Base-by-base conservation (phyloP, 2,113 vertebrate genomes). In the Eulemur macaco region DNA sequence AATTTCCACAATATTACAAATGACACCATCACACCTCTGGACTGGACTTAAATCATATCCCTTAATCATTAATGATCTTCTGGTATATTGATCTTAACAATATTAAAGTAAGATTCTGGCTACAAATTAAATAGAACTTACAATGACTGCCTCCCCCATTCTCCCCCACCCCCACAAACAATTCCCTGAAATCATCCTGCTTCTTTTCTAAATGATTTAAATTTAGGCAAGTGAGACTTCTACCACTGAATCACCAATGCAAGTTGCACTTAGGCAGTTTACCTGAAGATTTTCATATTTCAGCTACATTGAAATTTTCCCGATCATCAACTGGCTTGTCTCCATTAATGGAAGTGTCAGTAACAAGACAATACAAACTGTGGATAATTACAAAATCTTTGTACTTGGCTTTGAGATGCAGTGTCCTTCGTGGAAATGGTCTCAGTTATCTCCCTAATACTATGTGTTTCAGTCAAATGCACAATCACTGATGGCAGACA, bases 51-150 rank as follows among this genome's bases (percentile, higher is more conserved):
- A 50, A 68, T 14, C 7, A 27, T 18, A 56, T 52, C 54, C 76
- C 4, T 42, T 96, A n/a, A 91, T 89, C 12, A 76, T 78, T 71
- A 89, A 80, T 56, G 17, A 68, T 5, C 6, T 84, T 71, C 34
- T 54, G 1, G 11, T 64, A 0, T 27, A 76, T n/a, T 56, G 5
- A 60, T 56, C 20, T 88, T 85, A 54, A 58, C 45, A 82, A 74
- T 63, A 80, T 31, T 66, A 63, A 68, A 84, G 18, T 60, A 14
- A 71, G 8, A 68, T 66, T 89, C 56, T 60, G 4, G 2, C 1
- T 86, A 15, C 50, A 92, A 92, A 80, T 58, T 84, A 78, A 89
- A 47, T 63, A 89, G 10, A 45, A 84, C 0, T 83, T 71, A 76
- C 5, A 25, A 13, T 34, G 20, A 15, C 4, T 37, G 50, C 0